Evolutionary conservation across 2,113 vertebrate genomes (phyloP).

Genomic region (Leucopternis melanops): DNA sequence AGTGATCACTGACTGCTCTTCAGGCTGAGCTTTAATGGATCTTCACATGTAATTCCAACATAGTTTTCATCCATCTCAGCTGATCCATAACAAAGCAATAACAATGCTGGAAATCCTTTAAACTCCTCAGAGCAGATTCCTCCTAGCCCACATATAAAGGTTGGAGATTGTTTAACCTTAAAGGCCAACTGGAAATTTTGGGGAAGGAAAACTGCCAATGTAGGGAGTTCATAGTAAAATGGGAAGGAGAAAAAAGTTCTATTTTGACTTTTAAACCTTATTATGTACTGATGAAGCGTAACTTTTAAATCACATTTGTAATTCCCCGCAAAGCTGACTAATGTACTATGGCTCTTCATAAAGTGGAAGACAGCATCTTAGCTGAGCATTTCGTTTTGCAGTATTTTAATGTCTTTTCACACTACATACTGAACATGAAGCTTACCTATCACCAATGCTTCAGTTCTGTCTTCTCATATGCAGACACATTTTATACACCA

Average conservation of each 20-base stretch:
- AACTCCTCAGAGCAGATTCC: background rate
- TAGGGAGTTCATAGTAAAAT: background rate
- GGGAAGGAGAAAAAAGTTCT: background rate
- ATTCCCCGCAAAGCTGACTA: background rate
- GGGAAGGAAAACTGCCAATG: background rate
- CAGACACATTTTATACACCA: background rate
- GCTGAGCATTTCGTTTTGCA: background rate
- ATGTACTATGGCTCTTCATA: background rate
- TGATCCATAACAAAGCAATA: background rate
- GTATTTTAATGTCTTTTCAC: background rate
- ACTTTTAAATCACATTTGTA: background rate
- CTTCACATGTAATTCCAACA: background rate
- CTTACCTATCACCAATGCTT: background rate
- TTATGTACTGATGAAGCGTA: background rate
- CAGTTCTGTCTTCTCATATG: background rate
- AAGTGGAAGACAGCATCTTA: background rate
- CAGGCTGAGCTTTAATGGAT: background rate
- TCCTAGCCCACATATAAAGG: background rate
- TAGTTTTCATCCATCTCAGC: background rate
- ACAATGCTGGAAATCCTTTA: background rate
- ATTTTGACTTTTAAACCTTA: background rate
- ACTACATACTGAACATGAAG: background rate
- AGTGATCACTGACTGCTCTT: background rate
- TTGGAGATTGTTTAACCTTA: background rate
- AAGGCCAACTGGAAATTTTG: background rate